Conservation (phyloP, 1,140 invertebrate species). For the Brachionus paranguensis region DNA sequence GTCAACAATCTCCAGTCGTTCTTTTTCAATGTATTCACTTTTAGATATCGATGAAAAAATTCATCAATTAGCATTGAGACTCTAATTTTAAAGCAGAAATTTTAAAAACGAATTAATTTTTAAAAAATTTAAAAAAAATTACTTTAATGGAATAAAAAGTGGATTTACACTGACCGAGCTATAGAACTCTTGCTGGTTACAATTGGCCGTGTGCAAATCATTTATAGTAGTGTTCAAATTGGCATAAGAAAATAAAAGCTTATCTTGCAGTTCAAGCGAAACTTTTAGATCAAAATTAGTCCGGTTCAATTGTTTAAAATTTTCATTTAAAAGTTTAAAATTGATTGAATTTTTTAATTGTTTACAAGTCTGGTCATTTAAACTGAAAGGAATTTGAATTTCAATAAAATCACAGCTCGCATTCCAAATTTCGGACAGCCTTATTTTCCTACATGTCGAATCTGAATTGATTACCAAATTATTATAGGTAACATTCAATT, state of each 20-base stretch:
- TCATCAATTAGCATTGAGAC: conserved; percentile 10
- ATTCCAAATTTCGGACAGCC: conserved; percentile 21
- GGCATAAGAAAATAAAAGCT: conserved; percentile 21
- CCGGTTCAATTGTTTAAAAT: not conserved
- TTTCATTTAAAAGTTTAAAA: not conserved
- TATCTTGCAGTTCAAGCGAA: conserved; percentile 6
- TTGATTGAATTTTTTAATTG: conserved; percentile 14
- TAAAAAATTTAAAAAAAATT: not conserved
- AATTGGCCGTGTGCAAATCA: conserved; percentile 19
- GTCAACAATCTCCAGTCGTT: not conserved
- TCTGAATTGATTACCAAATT: conserved; percentile 6
- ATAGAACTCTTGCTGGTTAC: conserved; percentile 37
- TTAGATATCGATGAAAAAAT: not conserved
- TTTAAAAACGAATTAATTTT: not conserved
- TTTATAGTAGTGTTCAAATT: conserved; percentile 9
- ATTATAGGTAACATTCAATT: not conserved
- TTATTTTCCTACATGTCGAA: not conserved
- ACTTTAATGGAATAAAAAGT: conserved; percentile 23
- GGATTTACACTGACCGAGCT: conserved; percentile 32
- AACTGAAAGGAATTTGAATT: not conserved
- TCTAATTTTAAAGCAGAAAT: not conserved
- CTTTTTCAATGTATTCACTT: conserved; percentile 13
- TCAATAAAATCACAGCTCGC: conserved; percentile 10
- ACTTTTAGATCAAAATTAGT: conserved; percentile 27
- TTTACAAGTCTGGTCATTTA: not conserved